phyloP scores from a whole-genome alignment of 2,888 invertebrate species.

The Agonum fuliginosum region DNA sequence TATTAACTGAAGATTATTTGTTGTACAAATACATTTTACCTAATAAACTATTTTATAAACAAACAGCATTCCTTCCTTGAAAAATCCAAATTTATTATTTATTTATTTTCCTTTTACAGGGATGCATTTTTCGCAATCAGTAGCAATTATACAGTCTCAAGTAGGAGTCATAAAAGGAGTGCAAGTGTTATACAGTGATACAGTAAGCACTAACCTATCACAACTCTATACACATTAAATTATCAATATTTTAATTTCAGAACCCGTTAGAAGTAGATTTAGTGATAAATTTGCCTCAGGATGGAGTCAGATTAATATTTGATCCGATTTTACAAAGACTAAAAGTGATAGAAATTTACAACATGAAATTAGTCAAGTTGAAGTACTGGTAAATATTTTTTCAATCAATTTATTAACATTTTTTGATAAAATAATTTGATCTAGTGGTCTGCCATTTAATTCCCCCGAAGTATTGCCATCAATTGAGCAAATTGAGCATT shows the following conservation, averaged over 20 bases:
- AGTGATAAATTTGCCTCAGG: conserved; percentile 96
- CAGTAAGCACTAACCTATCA: conserved; percentile 77
- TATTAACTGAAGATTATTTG: neutral
- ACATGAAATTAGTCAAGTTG: conserved; percentile 96
- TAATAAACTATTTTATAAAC: conserved; percentile 11
- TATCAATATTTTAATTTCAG: conserved; percentile 74
- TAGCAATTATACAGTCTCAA: conserved; percentile 96
- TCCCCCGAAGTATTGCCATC: conserved; percentile 96
- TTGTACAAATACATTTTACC: neutral
- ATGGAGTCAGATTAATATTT: conserved; percentile 97
- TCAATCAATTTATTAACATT: neutral
- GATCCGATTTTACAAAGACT: conserved; percentile 96
- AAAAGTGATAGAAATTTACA: conserved; percentile 98
- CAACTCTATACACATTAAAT: conserved; percentile 17
- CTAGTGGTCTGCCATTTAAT: conserved; percentile 88
- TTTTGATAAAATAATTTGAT: conserved; percentile 63
- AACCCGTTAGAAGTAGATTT: conserved; percentile 96
- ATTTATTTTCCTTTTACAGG: conserved; percentile 78
- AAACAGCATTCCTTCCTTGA: conserved; percentile 24
- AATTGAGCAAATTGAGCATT: conserved; percentile 98
- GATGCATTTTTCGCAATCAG: conserved; percentile 98
- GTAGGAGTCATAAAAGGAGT: conserved; percentile 96
- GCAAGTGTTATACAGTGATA: conserved; percentile 97
- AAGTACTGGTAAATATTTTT: conserved; percentile 87
- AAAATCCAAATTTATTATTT: conserved; percentile 11